Evolutionary conservation across 2,797 vertebrate species (phyloP).

Genomic region (Propithecus deckenii): DNA sequence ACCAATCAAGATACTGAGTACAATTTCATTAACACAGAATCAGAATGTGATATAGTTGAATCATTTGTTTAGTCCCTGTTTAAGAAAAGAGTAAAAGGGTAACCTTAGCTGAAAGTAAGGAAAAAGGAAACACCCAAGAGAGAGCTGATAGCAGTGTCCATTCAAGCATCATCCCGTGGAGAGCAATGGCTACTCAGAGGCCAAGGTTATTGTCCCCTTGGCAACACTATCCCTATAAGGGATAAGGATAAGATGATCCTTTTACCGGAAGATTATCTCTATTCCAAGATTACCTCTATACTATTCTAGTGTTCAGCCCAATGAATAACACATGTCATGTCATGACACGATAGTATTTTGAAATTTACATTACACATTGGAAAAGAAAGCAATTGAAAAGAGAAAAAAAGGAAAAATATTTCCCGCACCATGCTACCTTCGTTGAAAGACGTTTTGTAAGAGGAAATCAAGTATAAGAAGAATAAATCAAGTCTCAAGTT

Average conservation of each 20-base stretch:
- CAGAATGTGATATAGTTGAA: not conserved
- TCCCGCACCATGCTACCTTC: not conserved
- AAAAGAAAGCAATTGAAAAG: not conserved
- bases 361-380: not conserved
- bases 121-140: not conserved
- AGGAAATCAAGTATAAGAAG: not conserved
- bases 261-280: not conserved
- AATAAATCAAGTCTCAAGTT: not conserved
- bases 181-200: not conserved
- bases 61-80: not conserved
- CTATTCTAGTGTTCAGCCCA: not conserved
- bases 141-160: not conserved
- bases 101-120: not conserved
- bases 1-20: not conserved
- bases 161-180: not conserved
- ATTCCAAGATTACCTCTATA: not conserved
- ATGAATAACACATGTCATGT: not conserved
- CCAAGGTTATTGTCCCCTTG: not conserved
- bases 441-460: not conserved
- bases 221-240: not conserved
- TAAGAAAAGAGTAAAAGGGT: not conserved
- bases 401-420: not conserved
- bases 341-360: not conserved
- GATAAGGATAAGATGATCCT: not conserved
- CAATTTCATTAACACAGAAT: not conserved